Conservation (phyloP, 2,113 vertebrate species). For the Bufo gargarizans region DNA sequence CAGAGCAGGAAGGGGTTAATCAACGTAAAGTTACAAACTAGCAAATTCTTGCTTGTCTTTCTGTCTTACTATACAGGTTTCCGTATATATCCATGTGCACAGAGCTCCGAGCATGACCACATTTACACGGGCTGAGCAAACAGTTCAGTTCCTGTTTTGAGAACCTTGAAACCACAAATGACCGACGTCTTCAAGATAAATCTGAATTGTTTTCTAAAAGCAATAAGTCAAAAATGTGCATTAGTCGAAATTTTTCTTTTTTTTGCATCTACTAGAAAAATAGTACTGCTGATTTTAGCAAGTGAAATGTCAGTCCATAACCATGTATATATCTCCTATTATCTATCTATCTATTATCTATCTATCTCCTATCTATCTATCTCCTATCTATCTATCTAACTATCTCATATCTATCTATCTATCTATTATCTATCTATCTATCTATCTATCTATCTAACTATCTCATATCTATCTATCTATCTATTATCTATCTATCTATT, state of each 20-base stretch:
- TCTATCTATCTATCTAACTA: no score
- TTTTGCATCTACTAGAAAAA: background rate
- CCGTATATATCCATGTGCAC: background rate
- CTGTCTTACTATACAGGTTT: background rate
- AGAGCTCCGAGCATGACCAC: slow-evolving; percentile 52
- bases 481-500: no score
- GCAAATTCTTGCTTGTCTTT: background rate
- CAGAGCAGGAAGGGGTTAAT: background rate
- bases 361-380: no score
- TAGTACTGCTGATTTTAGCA: slow-evolving; percentile 8
- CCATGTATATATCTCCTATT: background rate
- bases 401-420: no score
- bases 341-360: no score
- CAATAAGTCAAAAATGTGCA: slow-evolving; percentile 41
- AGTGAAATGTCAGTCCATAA: background rate
- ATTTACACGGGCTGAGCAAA: slow-evolving; percentile 37
- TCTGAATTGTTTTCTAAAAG: slow-evolving; percentile 44
- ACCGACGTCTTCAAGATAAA: slow-evolving; percentile 4
- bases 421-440: no score
- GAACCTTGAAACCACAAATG: slow-evolving; percentile 38
- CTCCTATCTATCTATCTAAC: no score
- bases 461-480: no score
- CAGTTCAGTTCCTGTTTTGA: slow-evolving; percentile 34
- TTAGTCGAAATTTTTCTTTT: background rate
- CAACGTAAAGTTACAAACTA: background rate